Evolutionary conservation across 2,113 vertebrate genomes (phyloP).

Genomic region (Xyrauchen texanus): DNA sequence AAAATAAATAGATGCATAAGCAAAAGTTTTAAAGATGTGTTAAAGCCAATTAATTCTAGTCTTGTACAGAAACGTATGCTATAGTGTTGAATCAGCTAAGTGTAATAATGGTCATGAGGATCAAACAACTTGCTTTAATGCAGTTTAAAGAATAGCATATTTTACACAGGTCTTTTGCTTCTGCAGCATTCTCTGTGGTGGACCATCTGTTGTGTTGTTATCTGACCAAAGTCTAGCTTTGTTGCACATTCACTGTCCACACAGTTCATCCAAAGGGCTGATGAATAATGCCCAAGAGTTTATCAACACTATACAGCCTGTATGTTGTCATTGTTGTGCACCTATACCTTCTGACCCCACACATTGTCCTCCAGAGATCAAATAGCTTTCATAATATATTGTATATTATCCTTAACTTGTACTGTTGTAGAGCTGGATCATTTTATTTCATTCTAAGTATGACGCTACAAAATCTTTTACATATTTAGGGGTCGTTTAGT

Average conservation of each 20-base stretch:
- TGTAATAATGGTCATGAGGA: not conserved
- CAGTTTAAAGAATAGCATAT: not conserved
- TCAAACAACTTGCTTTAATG: not conserved
- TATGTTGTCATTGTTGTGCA: constrained; percentile 25
- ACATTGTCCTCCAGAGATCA: not conserved
- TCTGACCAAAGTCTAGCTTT: not conserved
- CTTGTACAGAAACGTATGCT: not conserved
- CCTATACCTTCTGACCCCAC: constrained; percentile 23
- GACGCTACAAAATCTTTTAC: too few relatives aligned
- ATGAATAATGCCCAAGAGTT: constrained; percentile 4
- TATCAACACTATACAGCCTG: constrained; percentile 17
- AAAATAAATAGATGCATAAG: too few relatives aligned
- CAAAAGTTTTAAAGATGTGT: too few relatives aligned
- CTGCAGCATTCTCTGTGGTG: not conserved
- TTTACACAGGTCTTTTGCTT: not conserved
- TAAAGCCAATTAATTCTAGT: not conserved
- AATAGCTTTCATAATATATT: not conserved
- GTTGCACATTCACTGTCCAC: constrained; percentile 14
- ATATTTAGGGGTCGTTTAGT: too few relatives aligned
- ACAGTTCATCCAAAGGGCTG: constrained; percentile 1
- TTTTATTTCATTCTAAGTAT: not conserved
- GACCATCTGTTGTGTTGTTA: constrained; percentile 11
- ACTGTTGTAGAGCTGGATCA: not conserved
- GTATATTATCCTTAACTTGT: not conserved
- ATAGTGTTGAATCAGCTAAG: not conserved